A percentile compares a stretch with the other conserved stretches of the same genome.
Conservation (phyloP, 2,797 vertebrate species). For the Sebastes kiyomatsui region DNA sequence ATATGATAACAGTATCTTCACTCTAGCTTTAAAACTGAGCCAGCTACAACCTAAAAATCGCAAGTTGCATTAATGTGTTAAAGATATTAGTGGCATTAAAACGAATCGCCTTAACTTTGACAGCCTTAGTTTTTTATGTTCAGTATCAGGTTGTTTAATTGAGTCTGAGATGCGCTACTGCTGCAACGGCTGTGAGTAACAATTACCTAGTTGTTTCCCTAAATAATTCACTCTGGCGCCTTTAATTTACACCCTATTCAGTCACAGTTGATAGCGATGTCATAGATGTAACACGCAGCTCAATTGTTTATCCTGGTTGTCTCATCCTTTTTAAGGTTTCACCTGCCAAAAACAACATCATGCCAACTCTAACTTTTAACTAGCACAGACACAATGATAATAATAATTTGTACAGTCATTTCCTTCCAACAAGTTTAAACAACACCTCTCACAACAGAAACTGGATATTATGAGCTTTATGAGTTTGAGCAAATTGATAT, state of each 20-base stretch:
- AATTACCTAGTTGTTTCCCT: background rate
- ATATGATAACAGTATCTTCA: too few relatives aligned
- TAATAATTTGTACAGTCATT: background rate
- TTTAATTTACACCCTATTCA: background rate
- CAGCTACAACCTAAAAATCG: too few relatives aligned
- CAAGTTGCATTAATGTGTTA: too few relatives aligned
- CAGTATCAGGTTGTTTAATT: background rate
- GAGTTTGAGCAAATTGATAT: background rate
- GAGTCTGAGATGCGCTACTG: background rate
- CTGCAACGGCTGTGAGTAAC: background rate
- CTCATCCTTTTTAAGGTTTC: background rate
- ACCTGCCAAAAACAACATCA: background rate
- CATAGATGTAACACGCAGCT: background rate
- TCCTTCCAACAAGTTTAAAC: background rate
- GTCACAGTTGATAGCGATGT: background rate
- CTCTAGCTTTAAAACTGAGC: too few relatives aligned
- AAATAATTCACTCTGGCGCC: background rate
- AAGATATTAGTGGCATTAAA: too few relatives aligned
- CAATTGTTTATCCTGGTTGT: background rate
- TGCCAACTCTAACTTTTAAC: background rate
- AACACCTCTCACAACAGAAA: background rate
- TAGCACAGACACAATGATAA: background rate
- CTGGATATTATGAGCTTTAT: background rate
- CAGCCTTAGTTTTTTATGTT: background rate
- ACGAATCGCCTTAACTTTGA: too few relatives aligned